A percentile compares a stretch with the other conserved stretches of the same genome.
Conservation (phyloP, 2,888 invertebrate species). For the Rhimphoctona megacephalus region DNA sequence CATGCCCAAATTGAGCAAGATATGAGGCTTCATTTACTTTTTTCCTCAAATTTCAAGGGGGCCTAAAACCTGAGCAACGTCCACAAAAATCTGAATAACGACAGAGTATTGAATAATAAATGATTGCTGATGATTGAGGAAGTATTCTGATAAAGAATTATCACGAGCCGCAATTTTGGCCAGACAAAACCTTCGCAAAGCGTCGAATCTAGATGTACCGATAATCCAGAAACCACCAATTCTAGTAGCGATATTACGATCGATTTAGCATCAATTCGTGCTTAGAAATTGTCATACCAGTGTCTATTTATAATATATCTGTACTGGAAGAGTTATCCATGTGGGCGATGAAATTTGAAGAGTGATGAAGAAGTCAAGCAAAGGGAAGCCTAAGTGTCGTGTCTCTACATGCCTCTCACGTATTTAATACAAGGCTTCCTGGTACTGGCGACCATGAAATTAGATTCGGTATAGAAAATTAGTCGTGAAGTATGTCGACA, state of each 20-base stretch:
- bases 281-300: not conserved
- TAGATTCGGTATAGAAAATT: slow-evolving; percentile 2
- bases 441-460: slow-evolving; percentile 2
- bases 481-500: slow-evolving; percentile 7
- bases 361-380: slow-evolving; percentile 1
- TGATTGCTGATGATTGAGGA: no score
- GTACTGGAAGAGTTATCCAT: slow-evolving; percentile 27
- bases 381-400: slow-evolving; percentile 2
- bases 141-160: no score
- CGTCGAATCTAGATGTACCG: not conserved
- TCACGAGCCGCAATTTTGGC: not conserved
- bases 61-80: no score
- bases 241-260: not conserved
- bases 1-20: no score
- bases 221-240: not conserved
- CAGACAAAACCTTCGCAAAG: not conserved
- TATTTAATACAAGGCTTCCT: slow-evolving; percentile 8
- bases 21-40: no score
- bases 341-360: slow-evolving; percentile 16
- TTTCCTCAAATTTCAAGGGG: no score
- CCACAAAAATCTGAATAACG: no score
- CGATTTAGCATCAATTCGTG: not conserved
- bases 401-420: slow-evolving; percentile 10
- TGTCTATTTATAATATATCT: not conserved
- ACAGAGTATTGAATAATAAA: no score